Evolutionary conservation across 1,140 invertebrate species (phyloP).

Genomic region (Cataglyphis hispanica): DNA sequence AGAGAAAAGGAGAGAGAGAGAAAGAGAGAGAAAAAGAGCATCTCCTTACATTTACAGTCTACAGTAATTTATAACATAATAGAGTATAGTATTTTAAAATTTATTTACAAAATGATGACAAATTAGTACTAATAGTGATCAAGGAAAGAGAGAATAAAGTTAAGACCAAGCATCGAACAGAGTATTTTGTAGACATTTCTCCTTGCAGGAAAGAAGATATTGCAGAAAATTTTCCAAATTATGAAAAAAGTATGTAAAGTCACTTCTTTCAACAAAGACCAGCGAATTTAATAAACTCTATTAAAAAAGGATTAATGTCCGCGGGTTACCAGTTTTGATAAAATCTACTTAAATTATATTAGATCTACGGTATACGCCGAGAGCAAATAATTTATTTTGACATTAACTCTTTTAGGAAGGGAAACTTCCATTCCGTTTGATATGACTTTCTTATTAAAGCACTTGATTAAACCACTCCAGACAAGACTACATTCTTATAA

Average conservation of each 20-base stretch:
- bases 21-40: too few relatives aligned
- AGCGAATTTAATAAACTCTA: constrained; percentile 33
- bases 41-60: too few relatives aligned
- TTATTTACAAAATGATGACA: not conserved
- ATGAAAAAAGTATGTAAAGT: not conserved
- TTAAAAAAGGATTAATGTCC: constrained; percentile 48
- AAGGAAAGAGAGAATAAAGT: constrained; percentile 3
- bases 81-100: not conserved
- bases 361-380: constrained; percentile 23
- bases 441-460: constrained; percentile 39
- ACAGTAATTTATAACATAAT: not conserved
- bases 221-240: constrained; percentile 7
- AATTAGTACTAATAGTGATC: not conserved
- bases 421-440: constrained; percentile 15
- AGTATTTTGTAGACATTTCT: not conserved
- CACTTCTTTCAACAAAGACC: constrained; percentile 6
- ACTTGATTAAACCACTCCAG: constrained; percentile 23
- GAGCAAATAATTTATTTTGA: constrained; percentile 35
- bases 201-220: not conserved
- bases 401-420: constrained; percentile 17
- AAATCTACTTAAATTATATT: constrained; percentile 42
- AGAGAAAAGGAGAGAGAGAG: too few relatives aligned
- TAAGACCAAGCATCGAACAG: not conserved
- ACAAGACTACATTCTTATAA: constrained; percentile 40
- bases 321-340: constrained; percentile 31